Base-by-base conservation (phyloP, 2,797 vertebrate species). In the Botia kubotai region DNA sequence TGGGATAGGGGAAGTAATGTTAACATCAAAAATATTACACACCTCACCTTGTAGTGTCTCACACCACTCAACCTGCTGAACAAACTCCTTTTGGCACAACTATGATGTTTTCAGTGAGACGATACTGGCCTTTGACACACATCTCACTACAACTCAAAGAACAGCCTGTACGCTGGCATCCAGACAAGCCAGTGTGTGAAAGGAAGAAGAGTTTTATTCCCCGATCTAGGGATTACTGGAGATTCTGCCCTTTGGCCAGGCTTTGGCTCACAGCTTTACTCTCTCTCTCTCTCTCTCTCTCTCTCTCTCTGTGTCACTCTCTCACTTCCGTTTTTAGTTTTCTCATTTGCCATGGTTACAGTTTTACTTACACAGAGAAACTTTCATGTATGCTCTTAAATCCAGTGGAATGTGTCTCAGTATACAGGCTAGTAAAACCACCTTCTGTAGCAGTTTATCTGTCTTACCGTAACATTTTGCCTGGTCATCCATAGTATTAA, bases 161-260 rank as follows among this genome's bases (percentile, higher is more conserved):
- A 80, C 77, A 73, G 46, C 8, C 72, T 74, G 77, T 80, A 88
- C 88, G 89, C 87, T 79, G 55, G 77, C 70, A 80, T 78, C 66
- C 62, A 65, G 69, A 83, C 70, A 81, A 82, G 81, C 50, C 46
- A 46, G 48, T 55, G 55, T 82, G 83, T 48, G 69, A 74, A 75
- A 68, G 72, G 23, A 77, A 79, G 72, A 58, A n/a, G 33, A 79
- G 78, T 82, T 84, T 83, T 72, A 63, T 80, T 80, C 62, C 55
- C 80, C 78, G 84, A 83, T 85, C 82, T 80, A 50, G 46, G 84
- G 81, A 87, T 87, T 84, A 83, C 71, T 74, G 53, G 79, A 84
- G 73, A 77, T 72, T 69, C 75, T 83, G 81, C 72, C 82, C 85
- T 83, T 83, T 63, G 77, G 84, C 83, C 76, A 82, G 66, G 70